Percentiles rank a stretch among this genome's conserved stretches.
phyloP scores from a whole-genome alignment of 2,797 vertebrate genomes.

The Cyclura pinguis region DNA sequence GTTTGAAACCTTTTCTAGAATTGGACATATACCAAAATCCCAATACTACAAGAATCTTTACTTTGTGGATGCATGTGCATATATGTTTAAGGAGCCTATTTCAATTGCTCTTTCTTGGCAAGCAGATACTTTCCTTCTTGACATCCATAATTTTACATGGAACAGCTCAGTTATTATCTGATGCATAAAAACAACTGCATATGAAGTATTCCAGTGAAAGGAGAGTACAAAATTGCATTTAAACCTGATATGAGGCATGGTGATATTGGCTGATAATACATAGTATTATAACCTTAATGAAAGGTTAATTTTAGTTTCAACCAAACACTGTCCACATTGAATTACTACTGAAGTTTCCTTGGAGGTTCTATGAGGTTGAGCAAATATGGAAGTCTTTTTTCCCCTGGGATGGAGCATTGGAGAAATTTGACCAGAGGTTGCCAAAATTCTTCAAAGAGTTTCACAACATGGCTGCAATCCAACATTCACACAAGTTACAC shows the following conservation, averaged over 20 bases:
- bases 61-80: background rate
- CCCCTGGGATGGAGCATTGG: background rate
- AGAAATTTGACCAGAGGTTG: too few species aligned
- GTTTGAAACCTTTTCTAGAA: conserved; percentile 65
- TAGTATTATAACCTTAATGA: background rate
- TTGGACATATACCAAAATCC: conserved; percentile 28
- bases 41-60: conserved; percentile 20
- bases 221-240: background rate
- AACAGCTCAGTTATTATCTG: background rate
- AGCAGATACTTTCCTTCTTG: background rate
- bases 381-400: background rate
- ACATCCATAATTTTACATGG: conserved; percentile 7
- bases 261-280: background rate
- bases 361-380: background rate
- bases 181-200: background rate
- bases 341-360: background rate
- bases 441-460: background rate
- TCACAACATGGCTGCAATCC: too few species aligned
- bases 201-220: background rate
- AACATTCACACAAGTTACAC: too few species aligned
- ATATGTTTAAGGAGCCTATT: conserved; percentile 48
- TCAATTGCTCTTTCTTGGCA: conserved; percentile 49
- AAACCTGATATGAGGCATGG: background rate
- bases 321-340: background rate
- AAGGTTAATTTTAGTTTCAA: background rate